A percentile compares a stretch with the other conserved stretches of the same genome.
These are phyloP conservation scores for Nasonovia ribisnigri DNA, from an alignment of 2,888 invertebrate species.

Conservation along the genomic window DNA sequence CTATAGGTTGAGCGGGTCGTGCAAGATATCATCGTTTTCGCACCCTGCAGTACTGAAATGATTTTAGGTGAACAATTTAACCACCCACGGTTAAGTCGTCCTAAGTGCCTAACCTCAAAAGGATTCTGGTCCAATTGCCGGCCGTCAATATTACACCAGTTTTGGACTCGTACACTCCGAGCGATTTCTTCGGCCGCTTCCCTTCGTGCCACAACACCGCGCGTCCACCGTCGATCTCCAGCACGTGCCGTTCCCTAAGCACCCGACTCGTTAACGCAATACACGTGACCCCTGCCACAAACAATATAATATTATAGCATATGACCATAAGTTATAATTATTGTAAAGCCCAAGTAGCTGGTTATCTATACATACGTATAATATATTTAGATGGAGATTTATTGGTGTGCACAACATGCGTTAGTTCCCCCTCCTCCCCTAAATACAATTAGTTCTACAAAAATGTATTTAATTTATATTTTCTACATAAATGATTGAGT, in stretches of 20 bases:
- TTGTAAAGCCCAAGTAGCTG: neutral
- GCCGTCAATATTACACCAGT: neutral
- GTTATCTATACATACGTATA: neutral
- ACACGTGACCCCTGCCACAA: neutral
- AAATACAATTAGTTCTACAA: no score
- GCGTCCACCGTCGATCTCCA: neutral
- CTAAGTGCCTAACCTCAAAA: neutral
- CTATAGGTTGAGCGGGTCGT: no score
- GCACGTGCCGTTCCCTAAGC: neutral
- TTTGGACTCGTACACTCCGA: neutral
- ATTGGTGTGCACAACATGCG: no score
- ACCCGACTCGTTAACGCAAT: constrained; percentile 18
- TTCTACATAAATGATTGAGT: no score
- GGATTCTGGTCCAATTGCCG: neutral
- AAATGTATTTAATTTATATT: no score
- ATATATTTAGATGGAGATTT: no score
- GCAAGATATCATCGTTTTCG: no score
- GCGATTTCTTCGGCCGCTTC: neutral
- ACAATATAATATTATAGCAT: neutral
- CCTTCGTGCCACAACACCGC: constrained; percentile 1
- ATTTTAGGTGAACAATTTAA: neutral
- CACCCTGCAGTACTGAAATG: no score
- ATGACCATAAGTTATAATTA: neutral
- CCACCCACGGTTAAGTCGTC: no score
- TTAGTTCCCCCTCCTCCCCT: no score